Base-by-base conservation (phyloP, 1,140 invertebrate species). In the Polyergus mexicanus region DNA sequence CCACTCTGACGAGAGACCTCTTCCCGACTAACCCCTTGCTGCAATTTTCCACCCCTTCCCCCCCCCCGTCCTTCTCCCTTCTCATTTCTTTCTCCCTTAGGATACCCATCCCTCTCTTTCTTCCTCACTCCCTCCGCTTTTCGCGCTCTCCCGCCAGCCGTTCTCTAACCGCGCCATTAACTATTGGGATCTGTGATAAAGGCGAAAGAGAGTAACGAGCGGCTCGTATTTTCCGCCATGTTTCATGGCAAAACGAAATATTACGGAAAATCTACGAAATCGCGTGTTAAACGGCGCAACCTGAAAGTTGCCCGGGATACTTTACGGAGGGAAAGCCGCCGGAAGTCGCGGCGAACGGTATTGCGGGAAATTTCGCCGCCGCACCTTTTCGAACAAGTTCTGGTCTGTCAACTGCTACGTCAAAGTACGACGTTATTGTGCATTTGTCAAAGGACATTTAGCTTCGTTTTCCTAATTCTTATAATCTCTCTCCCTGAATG, bases 1-100 rank as follows among this genome's bases (percentile, higher is more conserved):
- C 83, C 72, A 84, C 72, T 84, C 74, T 84, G 83, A 75, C 72
- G 74, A 78, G 72, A 84, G 83, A 84, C 83, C 83, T 78, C 77
- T 84, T 84, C 60, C 28, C 51, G 83, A 28, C 44, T 38, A 28
- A 77, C 58, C 69, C 44, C 71, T 56, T 47, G 19, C 71, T 32
- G 32, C 32, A 32, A 1, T 4, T 2, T 4, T 1, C 32, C 32
- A 11, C 32, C 28, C n/a, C 13, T 19, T 62, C n/a, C 56, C 22
- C 28, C 13, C 58, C 8, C 19, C 13, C 3, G 6, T 76, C 22
- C 22, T 28, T 58, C 7, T 35, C 0, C 28, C 28, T 10, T n/a
- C 62, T 66, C 4, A 32, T 28, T 19, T 10, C 16, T 71, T 11
- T 22, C 19, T n/a, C 13, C 63, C 56, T 56, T 25, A 44, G 3